Base-by-base conservation (phyloP, 2,888 invertebrate species). In the Alloscopus bannaensis region DNA sequence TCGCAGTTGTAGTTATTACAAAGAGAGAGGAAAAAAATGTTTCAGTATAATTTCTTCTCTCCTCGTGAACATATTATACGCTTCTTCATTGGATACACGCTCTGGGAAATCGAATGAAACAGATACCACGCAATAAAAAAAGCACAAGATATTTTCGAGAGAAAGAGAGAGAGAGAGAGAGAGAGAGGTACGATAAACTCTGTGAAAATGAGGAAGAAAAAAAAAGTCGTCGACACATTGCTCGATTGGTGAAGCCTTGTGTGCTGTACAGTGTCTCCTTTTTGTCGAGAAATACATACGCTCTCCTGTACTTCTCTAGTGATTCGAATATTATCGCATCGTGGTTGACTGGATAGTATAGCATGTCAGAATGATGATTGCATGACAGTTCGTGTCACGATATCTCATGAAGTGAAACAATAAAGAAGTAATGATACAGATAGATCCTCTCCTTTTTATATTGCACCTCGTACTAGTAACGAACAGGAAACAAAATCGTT, bases 371-470 rank as follows among this genome's bases (percentile, higher is more conserved):
- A 77, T 65, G 70, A 77, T 77, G 77, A 77, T 77, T 77, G 77
- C 77, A 77, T 77, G 77, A 77, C 77, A 77, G 77, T 77, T 65
- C 77, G 40, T 77, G 77, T 70, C 77, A 77, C 77, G 77, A 77
- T 70, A 77, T 70, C 77, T 64, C 77, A 77, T 77, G 77, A 77
- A 77, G 77, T 77, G 77, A 77, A 77, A 77, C 77, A 77, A 77
- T 77, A 77, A 77, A 77, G 70, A 28, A 70, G 70, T 77, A 77
- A 77, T 77, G 77, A 77, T 77, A 77, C 65, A 77, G 77, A 77
- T 77, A 70, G 64, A 60, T 50, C 20, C 40, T 26, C 20, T 22
- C 22, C 45, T 55, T 73, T 66, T 55, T 68, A 60, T 66, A 66
- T 60, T 68, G 31, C 40, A 50, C 16, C 11, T 16, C 36, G n/a